These are phyloP conservation scores for Misgurnus mizolepis DNA, from an alignment of 2,113 vertebrate genomes.

Conservation along the genomic window DNA sequence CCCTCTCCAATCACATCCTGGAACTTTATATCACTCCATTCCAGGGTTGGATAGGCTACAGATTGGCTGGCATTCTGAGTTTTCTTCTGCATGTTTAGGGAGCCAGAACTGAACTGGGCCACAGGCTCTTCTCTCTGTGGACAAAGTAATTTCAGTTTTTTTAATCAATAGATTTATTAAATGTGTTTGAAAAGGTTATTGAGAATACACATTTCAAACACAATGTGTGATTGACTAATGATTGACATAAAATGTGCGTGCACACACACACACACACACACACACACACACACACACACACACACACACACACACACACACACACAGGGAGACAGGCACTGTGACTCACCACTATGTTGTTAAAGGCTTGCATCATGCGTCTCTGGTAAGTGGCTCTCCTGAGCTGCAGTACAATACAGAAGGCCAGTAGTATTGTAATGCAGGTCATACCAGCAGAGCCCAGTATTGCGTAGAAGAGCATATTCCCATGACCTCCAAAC, in stretches of 20 bases:
- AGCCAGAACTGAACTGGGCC: conserved; percentile 86
- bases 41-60: conserved; percentile 83
- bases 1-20: conserved; percentile 90
- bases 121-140: conserved; percentile 85
- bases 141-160: not conserved
- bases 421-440: conserved; percentile 84
- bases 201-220: too few relatives aligned
- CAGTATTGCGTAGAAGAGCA: conserved; percentile 87
- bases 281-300: not conserved
- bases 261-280: conserved; percentile 6
- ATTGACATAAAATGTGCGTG: not conserved
- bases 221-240: too few relatives aligned
- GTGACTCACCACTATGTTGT: conserved; percentile 66
- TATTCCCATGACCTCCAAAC: conserved; percentile 73
- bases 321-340: too few relatives aligned
- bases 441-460: conserved; percentile 91
- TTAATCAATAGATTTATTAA: too few relatives aligned
- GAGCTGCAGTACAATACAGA: conserved; percentile 85
- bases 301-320: not conserved
- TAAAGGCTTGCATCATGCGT: conserved; percentile 85
- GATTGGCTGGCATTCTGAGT: conserved; percentile 78
- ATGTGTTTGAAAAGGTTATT: too few relatives aligned
- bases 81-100: conserved; percentile 81
- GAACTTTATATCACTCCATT: conserved; percentile 92
- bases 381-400: conserved; percentile 82